Evolutionary conservation across 2,113 vertebrate species (phyloP).

Genomic region (human): DNA sequence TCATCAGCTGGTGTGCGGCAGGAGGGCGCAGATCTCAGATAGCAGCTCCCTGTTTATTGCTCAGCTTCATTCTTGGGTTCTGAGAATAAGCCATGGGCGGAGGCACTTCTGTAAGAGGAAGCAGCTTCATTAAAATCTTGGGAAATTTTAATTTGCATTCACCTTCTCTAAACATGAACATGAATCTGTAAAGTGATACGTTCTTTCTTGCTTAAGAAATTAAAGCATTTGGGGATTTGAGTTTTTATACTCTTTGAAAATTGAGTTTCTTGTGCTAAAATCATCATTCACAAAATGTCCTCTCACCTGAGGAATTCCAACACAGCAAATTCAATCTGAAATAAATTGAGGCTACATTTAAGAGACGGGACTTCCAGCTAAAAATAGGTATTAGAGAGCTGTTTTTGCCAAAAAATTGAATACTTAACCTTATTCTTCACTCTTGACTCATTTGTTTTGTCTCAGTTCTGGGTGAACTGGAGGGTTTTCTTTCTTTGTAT

Average conservation of each 20-base stretch:
- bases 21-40: neutral
- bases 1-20: no score
- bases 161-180: neutral
- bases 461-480: no score
- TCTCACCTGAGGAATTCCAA: neutral
- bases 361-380: neutral
- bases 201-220: neutral
- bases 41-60: rapidly evolving
- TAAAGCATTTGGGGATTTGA: neutral
- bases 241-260: neutral
- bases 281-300: neutral
- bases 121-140: neutral
- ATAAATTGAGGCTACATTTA: neutral
- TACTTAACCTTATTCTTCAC: neutral
- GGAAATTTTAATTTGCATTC: neutral
- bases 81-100: rapidly evolving
- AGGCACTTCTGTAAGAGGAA: no score
- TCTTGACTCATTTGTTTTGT: no score
- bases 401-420: neutral
- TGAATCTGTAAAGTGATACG: neutral
- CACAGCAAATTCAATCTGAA: neutral
- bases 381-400: neutral
- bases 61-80: neutral
- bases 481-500: rapidly evolving
- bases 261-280: neutral